These are phyloP conservation scores for Caretta caretta DNA, from an alignment of 2,113 vertebrate species.

Conservation along the genomic window DNA sequence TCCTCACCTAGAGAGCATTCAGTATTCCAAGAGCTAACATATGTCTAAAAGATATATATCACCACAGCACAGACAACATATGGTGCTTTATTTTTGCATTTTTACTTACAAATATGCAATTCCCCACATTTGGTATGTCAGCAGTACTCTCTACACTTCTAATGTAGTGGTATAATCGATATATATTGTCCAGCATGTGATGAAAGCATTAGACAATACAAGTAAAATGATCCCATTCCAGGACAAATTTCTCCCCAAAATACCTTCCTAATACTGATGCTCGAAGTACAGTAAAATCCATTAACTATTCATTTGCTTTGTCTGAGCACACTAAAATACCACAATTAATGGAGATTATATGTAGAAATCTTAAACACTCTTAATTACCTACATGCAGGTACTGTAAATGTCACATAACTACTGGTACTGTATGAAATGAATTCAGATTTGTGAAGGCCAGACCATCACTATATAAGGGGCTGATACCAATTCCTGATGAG, in stretches of 20 bases:
- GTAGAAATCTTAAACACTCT: not conserved
- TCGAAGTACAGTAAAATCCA: not conserved
- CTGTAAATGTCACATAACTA: not conserved
- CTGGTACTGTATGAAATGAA: not conserved
- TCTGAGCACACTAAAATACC: not conserved
- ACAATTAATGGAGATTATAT: not conserved
- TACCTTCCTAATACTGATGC: not conserved
- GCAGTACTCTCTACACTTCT: constrained; percentile 13
- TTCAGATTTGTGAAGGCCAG: not conserved
- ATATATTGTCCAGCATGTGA: not conserved
- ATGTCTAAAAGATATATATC: constrained; percentile 60
- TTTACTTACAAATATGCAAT: constrained; percentile 57
- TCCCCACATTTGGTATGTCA: constrained; percentile 60
- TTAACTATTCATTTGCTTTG: not conserved
- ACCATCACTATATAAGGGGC: not conserved
- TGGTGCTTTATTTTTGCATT: constrained; percentile 65
- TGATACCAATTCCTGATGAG: not conserved
- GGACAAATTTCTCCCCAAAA: not conserved
- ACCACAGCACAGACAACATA: constrained; percentile 57
- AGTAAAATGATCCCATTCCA: not conserved
- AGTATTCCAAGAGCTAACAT: constrained; percentile 59
- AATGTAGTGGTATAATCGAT: not conserved
- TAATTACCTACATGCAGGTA: not conserved
- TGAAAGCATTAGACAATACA: not conserved
- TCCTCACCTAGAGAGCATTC: constrained; percentile 60